phyloP scores from a whole-genome alignment of 2,888 invertebrate species.

The Chloroclysta siterata region DNA sequence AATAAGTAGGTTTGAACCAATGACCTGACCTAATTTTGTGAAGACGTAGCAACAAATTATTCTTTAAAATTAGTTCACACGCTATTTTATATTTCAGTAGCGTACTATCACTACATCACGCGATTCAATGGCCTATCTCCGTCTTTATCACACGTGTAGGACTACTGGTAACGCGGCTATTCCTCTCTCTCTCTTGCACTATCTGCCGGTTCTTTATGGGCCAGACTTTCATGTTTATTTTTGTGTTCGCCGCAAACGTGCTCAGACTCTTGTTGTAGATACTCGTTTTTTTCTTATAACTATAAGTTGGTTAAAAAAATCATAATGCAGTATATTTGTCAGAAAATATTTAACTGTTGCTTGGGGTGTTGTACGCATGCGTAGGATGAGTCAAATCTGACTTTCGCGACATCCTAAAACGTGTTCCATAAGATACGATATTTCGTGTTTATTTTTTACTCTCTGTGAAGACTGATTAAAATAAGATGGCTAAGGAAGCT shows the following conservation, averaged over 20 bases:
- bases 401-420: conserved; percentile 23
- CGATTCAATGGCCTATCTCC: conserved; percentile 18
- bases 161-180: not conserved
- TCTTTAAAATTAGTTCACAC: not conserved
- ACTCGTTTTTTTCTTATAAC: conserved; percentile 22
- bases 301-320: conserved; percentile 7
- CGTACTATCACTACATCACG: conserved; percentile 28
- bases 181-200: conserved; percentile 19
- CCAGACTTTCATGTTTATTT: conserved; percentile 36
- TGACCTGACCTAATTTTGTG: not conserved
- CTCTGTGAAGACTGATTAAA: conserved; percentile 40
- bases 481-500: conserved; percentile 60
- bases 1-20: not conserved
- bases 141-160: conserved; percentile 33
- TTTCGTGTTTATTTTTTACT: conserved; percentile 23
- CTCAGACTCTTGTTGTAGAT: conserved; percentile 22
- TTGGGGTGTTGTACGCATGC: conserved; percentile 32
- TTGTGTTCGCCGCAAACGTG: conserved; percentile 32
- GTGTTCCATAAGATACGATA: conserved; percentile 23
- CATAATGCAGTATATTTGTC: conserved; percentile 4
- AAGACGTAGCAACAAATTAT: not conserved
- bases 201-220: conserved; percentile 11
- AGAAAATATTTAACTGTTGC: conserved; percentile 5
- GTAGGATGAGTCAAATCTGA: conserved; percentile 36
- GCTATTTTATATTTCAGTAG: conserved; percentile 21